Base-by-base conservation (phyloP, 2,113 vertebrate genomes). In the Puffinus mauretanicus region DNA sequence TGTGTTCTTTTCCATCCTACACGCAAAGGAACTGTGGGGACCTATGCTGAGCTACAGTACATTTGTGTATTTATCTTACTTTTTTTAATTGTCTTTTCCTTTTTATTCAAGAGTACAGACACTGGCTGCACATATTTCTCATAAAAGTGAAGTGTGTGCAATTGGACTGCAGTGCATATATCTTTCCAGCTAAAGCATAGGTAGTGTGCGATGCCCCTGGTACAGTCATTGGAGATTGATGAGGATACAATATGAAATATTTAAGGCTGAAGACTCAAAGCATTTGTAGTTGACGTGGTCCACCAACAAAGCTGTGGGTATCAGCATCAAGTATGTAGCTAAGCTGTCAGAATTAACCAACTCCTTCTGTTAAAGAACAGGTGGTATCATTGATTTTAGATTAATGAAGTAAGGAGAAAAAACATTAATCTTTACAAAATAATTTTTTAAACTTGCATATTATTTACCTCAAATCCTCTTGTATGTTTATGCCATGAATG, bases 151-250 rank as follows among this genome's bases (percentile, higher is more conserved):
- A 67, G 5, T 16, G 3, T 38, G 19, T 70, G 34, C 32, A 55
- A 22, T 4, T n/a, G 54, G 4, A 46, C 4, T 34, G 25, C 46
- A 47, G 22, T 21, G 26, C 0, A 0, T 25, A 55, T 42, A 15
- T 10, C 13, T n/a, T 60, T 82, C 19, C 34, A 78, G n/a, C 10
- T 81, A 75, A 44, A 9, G 19, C 25, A 42, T 18, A 44, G 29
- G 12, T 16, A 32, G 9, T 30, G 1, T 0, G 0, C 3, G 2
- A 24, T 55, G 36, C 2, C 5, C 10, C 38, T 82, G 42, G 26
- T 60, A 51, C 3, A 69, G 11, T 52, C 14, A 40, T 11, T 57
- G 25, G 47, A 77, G 34, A 70, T 3, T 77, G 13, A 22, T 38
- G 21, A 76, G 16, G 22, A 57, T 32, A 34, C 9, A 30, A 38